Percentiles rank a stretch among this genome's conserved stretches.
Evolutionary conservation across 2,888 invertebrate species (phyloP).

Genomic region (Tineola bisselliella): DNA sequence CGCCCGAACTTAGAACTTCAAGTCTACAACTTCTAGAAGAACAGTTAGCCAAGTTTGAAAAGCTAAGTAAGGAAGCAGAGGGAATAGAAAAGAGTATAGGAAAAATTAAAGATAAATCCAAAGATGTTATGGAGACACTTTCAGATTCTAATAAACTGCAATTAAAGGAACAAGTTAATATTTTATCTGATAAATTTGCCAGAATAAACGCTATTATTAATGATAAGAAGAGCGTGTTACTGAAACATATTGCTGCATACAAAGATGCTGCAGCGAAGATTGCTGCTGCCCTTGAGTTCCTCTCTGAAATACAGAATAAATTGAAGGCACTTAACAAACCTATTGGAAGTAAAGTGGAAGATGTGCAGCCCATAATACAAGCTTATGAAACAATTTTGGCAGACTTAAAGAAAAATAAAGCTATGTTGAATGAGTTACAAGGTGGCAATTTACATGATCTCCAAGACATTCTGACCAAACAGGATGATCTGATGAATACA

Average conservation of each 20-base stretch:
- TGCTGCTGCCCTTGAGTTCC: conserved; percentile 81
- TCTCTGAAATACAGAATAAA: conserved; percentile 84
- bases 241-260: conserved; percentile 82
- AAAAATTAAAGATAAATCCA: conserved; percentile 81
- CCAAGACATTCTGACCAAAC: conserved; percentile 79
- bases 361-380: conserved; percentile 83
- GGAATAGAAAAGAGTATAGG: conserved; percentile 76
- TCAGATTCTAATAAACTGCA: conserved; percentile 87
- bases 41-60: conserved; percentile 86
- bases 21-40: conserved; percentile 86
- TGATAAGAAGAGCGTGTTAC: conserved; percentile 77
- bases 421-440: conserved; percentile 80
- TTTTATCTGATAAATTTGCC: conserved; percentile 80
- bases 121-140: conserved; percentile 80
- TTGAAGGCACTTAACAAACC: conserved; percentile 85
- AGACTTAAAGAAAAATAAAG: conserved; percentile 81
- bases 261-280: conserved; percentile 83
- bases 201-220: conserved; percentile 78
- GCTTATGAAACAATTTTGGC: conserved; percentile 81
- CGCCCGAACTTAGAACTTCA: conserved; percentile 81
- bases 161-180: conserved; percentile 81
- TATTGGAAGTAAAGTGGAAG: conserved; percentile 86
- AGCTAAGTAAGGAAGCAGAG: conserved; percentile 78
- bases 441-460: conserved; percentile 81
- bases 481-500: conserved; percentile 85